Conservation (phyloP, 2,113 vertebrate genomes). For the Tragelaphus imberbis region DNA sequence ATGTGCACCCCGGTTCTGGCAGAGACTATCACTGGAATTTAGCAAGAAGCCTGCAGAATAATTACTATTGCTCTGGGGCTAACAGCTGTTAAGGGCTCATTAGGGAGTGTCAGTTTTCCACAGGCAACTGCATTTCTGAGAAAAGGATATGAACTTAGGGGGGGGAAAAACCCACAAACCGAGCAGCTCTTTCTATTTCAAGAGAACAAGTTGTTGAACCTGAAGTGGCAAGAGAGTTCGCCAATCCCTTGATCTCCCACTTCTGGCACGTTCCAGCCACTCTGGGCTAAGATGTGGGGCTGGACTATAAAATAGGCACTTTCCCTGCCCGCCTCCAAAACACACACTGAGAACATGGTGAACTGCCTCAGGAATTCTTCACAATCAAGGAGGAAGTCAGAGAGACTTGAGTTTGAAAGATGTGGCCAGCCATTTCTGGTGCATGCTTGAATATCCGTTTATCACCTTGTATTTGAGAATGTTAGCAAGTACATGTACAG, state of each 20-base stretch:
- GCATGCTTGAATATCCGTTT: not conserved
- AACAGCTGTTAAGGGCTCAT: constrained; percentile 65
- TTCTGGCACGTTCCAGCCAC: not conserved
- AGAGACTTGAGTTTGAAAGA: not conserved
- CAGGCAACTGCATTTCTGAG: constrained; percentile 26
- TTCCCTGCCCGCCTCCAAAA: not conserved
- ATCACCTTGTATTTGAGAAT: not conserved
- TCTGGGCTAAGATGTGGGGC: constrained; percentile 3
- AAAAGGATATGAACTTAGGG: constrained; percentile 49
- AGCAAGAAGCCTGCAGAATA: not conserved
- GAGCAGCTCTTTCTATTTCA: constrained; percentile 52
- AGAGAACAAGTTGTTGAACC: constrained; percentile 53
- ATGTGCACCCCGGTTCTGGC: not conserved
- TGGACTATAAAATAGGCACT: constrained; percentile 21
- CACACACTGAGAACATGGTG: not conserved
- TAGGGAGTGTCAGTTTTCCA: constrained; percentile 52
- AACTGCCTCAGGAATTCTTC: not conserved
- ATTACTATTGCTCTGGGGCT: constrained; percentile 30
- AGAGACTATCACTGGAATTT: not conserved
- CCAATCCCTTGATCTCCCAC: constrained; percentile 20
- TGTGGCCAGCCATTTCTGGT: not conserved
- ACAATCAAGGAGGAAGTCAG: not conserved
- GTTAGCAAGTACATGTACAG: not conserved
- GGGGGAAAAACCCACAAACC: not conserved
- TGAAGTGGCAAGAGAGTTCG: constrained; percentile 36